Evolutionary conservation across 2,113 vertebrate genomes (phyloP).

Genomic region (Silurus meridionalis): DNA sequence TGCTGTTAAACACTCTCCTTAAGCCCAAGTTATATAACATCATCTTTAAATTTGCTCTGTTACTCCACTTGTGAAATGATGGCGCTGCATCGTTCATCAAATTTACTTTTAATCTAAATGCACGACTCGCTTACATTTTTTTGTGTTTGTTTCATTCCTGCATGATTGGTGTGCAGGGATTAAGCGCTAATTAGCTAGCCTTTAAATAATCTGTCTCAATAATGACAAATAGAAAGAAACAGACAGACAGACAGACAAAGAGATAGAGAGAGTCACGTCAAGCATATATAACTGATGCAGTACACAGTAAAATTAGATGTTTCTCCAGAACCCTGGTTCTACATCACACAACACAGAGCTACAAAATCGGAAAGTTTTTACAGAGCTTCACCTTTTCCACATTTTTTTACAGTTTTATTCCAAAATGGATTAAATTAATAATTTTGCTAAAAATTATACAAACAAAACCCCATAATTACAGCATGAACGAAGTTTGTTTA

Average conservation of each 20-base stretch:
- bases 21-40: not conserved
- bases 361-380: too few relatives aligned
- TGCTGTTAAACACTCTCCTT: not conserved
- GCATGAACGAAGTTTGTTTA: too few relatives aligned
- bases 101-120: conserved; percentile 16
- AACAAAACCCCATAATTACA: too few relatives aligned
- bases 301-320: too few relatives aligned
- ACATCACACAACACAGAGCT: too few relatives aligned
- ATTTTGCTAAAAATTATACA: too few relatives aligned
- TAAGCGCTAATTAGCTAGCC: not conserved
- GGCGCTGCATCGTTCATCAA: not conserved
- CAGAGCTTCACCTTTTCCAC: too few relatives aligned
- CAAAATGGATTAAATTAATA: too few relatives aligned
- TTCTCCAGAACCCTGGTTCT: too few relatives aligned
- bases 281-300: too few relatives aligned
- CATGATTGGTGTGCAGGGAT: not conserved
- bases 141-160: not conserved
- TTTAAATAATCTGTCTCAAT: conserved; percentile 17
- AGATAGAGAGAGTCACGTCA: not conserved
- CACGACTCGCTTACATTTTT: not conserved
- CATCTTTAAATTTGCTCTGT: not conserved
- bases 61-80: not conserved
- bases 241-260: not conserved
- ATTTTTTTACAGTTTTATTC: too few relatives aligned
- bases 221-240: not conserved